phyloP scores from a whole-genome alignment of 2,113 vertebrate genomes.

The Catagonus wagneri region DNA sequence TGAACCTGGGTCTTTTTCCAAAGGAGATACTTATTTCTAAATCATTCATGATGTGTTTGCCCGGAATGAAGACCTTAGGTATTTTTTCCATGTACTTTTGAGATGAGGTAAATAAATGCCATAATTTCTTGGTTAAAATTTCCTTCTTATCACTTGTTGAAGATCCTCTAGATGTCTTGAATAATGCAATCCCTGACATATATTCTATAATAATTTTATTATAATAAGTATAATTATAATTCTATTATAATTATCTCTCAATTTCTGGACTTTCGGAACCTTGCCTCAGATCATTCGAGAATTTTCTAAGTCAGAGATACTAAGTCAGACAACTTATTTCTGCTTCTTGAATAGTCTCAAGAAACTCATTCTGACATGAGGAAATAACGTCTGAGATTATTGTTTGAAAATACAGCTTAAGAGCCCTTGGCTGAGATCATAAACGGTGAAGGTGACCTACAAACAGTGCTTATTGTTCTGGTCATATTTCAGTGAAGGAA shows the following conservation, averaged over 20 bases:
- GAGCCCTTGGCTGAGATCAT: neutral
- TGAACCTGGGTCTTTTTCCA: neutral
- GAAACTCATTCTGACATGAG: neutral
- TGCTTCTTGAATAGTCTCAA: neutral
- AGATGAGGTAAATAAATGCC: neutral
- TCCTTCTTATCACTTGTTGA: neutral
- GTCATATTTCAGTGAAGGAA: conserved; percentile 42
- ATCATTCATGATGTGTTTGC: neutral
- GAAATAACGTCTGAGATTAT: neutral
- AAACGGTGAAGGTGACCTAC: conserved; percentile 3
- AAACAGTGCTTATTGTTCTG: conserved; percentile 56
- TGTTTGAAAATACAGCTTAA: neutral
- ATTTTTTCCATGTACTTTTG: conserved; percentile 11
- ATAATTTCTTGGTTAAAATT: conserved; percentile 9
- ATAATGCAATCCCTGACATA: neutral
- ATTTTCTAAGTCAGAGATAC: neutral
- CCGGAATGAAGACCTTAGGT: neutral
- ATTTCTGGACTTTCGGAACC: neutral
- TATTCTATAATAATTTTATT: neutral
- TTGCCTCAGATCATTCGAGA: neutral
- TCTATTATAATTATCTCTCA: neutral
- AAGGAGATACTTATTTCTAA: neutral
- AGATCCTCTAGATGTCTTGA: neutral
- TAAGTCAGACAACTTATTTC: neutral
- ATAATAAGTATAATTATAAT: too few species aligned